These are phyloP conservation scores for Gonatopus flavifemur DNA, from an alignment of 1,140 invertebrate species.

Conservation along the genomic window DNA sequence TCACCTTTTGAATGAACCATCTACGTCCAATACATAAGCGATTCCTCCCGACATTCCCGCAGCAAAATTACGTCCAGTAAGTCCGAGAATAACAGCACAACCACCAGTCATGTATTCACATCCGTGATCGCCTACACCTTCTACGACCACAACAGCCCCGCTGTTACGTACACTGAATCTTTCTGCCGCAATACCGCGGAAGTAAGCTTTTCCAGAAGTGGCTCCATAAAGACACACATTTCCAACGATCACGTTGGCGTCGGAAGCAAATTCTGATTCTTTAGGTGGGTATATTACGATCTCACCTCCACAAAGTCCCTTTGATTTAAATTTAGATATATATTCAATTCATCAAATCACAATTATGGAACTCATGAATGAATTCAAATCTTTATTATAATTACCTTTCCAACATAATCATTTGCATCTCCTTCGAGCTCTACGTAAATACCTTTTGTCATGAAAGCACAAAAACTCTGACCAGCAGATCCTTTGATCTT, in stretches of 20 bases:
- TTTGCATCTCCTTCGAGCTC: constrained; percentile 96
- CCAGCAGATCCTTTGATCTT: constrained; percentile 92
- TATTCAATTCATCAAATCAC: constrained; percentile 7
- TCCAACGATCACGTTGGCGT: constrained; percentile 95
- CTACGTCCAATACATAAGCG: constrained; percentile 92
- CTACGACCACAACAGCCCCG: constrained; percentile 87
- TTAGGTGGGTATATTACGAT: constrained; percentile 94
- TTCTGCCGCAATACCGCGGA: constrained; percentile 96
- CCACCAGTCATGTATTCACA: constrained; percentile 99
- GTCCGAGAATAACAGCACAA: constrained; percentile 84
- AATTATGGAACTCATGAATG: no score
- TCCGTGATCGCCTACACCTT: constrained; percentile 97
- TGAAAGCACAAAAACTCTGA: constrained; percentile 98
- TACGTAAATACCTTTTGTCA: constrained; percentile 86
- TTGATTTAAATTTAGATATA: constrained; percentile 10
- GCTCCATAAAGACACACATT: constrained; percentile 99
- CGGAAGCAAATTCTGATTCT: constrained; percentile 79
- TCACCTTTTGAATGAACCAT: constrained; percentile 74
- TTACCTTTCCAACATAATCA: constrained; percentile 88
- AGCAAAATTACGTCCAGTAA: constrained; percentile 97
- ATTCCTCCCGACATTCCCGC: constrained; percentile 98
- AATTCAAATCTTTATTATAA: no score
- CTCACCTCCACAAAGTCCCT: constrained; percentile 91
- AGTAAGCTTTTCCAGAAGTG: constrained; percentile 90
- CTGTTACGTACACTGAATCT: constrained; percentile 98